Evolutionary conservation across 2,113 vertebrate genomes (phyloP), one percentile per base, ranked within the genome.

Genomic region (Psittacula cyanocephala): DNA sequence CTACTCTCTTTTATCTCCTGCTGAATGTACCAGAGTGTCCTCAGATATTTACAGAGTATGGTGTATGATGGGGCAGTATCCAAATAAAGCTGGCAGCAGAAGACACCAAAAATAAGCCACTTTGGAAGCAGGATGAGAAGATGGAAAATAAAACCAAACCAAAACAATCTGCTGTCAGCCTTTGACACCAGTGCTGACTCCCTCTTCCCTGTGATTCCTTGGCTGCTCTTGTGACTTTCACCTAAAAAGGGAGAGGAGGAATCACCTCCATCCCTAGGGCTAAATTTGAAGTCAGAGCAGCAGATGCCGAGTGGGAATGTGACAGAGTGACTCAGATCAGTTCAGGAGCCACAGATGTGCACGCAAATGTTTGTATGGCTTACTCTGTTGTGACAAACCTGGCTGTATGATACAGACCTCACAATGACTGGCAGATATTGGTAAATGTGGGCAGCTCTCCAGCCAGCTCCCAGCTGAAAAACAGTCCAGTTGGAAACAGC

Each of bases 171-270:
- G 23, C 37, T 68, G 11, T 71, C 62, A 71, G 62, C 16, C 33
- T 43, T 79, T 39, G 50, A 82, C 50, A 83, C 23, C 50, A 47
- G 37, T 5, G 28, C 12, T 71, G 86, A 64, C 43, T 78, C 72
- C 15, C 11, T 87, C n/a, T 86, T 67, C 69, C 35, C 39, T 60
- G 43, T 35, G 53, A 53, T 81, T 92, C 81, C 80, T 83, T 67
- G 46, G n/a, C 41, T 74, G 59, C 17, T 74, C 7, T 81, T 55
- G 24, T 81, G 92, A 71, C 35, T 74, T 75, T 43, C 47, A 84
- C 47, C 81, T 89, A 60, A 91, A 95, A 93, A 81, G 35, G 46
- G 37, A 81, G 83, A 89, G 65, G 18, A 93, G 52, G 62, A 87
- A 89, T 91, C 70, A 64, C 77, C 52, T 91, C 70, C 50, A 39